Percentiles rank a stretch among this genome's conserved stretches.
Evolutionary conservation across 1,140 invertebrate genomes (phyloP).

Genomic region (Bombyx mandarina): DNA sequence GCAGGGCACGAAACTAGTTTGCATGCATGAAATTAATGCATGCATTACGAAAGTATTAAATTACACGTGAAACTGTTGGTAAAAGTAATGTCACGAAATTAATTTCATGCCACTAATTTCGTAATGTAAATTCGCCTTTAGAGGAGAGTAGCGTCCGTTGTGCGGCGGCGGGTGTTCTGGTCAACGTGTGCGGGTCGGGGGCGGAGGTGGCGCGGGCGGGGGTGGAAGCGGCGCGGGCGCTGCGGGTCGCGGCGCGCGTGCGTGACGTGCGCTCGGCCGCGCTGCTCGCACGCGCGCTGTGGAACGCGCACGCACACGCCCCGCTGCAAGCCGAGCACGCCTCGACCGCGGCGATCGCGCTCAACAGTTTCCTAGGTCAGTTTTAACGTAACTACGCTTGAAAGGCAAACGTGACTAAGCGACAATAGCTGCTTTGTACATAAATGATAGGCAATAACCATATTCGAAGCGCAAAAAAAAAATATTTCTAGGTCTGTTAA

Average conservation of each 20-base stretch:
- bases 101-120: too few relatives aligned
- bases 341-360: constrained; percentile 26
- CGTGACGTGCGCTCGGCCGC: constrained; percentile 34
- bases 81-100: too few relatives aligned
- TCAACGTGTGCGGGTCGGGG: constrained; percentile 53
- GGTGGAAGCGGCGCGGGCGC: constrained; percentile 24
- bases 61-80: too few relatives aligned
- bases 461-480: too few relatives aligned
- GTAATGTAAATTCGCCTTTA: constrained; percentile 6
- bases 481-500: too few relatives aligned
- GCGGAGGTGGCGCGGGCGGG: constrained; percentile 17
- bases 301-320: constrained; percentile 48
- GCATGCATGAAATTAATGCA: too few relatives aligned
- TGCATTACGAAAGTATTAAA: too few relatives aligned
- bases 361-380: constrained; percentile 39
- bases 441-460: too few relatives aligned
- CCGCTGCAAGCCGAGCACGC: constrained; percentile 16
- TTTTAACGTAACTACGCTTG: too few relatives aligned
- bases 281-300: constrained; percentile 47
- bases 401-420: too few relatives aligned
- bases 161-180: constrained; percentile 49
- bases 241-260: constrained; percentile 22
- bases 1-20: too few relatives aligned
- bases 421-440: too few relatives aligned
- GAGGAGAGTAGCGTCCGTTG: constrained; percentile 41